Percentiles rank a stretch among this genome's conserved stretches.
phyloP scores from a whole-genome alignment of 2,797 vertebrate species.

The Vultur gryphus region DNA sequence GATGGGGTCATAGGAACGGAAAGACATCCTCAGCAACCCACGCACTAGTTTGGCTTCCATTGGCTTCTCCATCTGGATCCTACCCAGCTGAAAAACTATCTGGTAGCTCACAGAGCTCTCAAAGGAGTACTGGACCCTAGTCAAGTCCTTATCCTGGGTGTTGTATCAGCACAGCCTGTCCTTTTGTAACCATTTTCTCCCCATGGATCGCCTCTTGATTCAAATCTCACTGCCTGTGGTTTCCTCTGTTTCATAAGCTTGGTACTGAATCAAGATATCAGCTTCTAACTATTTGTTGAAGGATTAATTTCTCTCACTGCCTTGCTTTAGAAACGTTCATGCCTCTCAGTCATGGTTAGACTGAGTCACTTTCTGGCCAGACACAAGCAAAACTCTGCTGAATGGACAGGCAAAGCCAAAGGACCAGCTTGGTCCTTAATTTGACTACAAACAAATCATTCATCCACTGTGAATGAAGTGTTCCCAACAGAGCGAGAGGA shows the following conservation, averaged over 20 bases:
- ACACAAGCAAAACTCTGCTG: conserved; percentile 1
- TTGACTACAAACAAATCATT: conserved; percentile 9
- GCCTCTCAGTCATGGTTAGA: background rate
- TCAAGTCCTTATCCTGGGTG: conserved; percentile 12
- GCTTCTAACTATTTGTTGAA: background rate
- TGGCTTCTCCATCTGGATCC: background rate
- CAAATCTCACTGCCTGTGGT: background rate
- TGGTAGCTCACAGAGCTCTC: background rate
- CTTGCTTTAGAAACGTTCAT: background rate
- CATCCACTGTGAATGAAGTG: background rate
- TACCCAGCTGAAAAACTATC: background rate
- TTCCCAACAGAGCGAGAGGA: background rate
- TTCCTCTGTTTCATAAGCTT: background rate
- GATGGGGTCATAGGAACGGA: background rate
- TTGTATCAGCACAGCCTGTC: background rate
- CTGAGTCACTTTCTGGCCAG: conserved; percentile 54
- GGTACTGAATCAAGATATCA: background rate
- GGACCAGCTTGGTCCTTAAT: background rate
- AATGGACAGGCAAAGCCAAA: conserved; percentile 1
- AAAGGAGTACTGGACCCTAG: background rate
- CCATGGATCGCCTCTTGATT: background rate
- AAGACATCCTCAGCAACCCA: background rate
- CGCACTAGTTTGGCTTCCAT: background rate
- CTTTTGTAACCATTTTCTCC: background rate
- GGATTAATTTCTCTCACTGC: background rate